A percentile compares a stretch with the other conserved stretches of the same genome.
These are phyloP conservation scores for Drosophila mayaguana DNA, from an alignment of 2,888 invertebrate species.

Conservation along the genomic window DNA sequence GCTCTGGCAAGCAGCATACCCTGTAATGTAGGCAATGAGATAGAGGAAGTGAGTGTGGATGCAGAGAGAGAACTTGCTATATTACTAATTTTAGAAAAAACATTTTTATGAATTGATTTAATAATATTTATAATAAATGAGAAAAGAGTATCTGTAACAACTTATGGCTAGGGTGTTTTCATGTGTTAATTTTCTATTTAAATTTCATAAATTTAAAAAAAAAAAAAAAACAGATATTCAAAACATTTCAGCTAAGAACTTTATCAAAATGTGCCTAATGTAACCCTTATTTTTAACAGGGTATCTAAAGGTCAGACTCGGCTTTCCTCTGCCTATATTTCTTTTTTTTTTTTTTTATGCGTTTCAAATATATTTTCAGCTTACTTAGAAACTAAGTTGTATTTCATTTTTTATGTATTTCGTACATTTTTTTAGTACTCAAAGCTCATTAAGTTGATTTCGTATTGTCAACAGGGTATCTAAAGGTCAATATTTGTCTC, in stretches of 20 bases:
- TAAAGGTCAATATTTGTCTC: constrained; percentile 11
- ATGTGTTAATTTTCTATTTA: background rate
- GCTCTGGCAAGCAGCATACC: constrained; percentile 29
- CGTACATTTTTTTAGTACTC: background rate
- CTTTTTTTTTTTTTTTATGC: background rate
- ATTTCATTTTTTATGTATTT: background rate
- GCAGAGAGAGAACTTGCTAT: background rate
- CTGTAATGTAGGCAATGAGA: constrained; percentile 1
- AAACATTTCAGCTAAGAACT: too few relatives aligned
- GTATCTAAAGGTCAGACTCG: too few relatives aligned
- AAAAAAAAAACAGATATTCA: too few relatives aligned
- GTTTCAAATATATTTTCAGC: background rate
- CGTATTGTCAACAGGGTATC: constrained; percentile 19
- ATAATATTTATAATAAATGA: background rate
- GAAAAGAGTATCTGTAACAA: too few relatives aligned
- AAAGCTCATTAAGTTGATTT: constrained; percentile 2
- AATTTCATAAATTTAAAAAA: background rate
- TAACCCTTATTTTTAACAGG: too few relatives aligned
- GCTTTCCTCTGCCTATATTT: too few relatives aligned
- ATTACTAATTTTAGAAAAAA: too few relatives aligned
- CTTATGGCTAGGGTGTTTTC: too few relatives aligned
- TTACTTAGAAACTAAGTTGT: too few relatives aligned
- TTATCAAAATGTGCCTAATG: too few relatives aligned
- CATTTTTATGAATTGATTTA: background rate
- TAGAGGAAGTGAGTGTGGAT: background rate